Conservation (phyloP, 2,797 vertebrate genomes). For the Ctenopoma kingsleyae region DNA sequence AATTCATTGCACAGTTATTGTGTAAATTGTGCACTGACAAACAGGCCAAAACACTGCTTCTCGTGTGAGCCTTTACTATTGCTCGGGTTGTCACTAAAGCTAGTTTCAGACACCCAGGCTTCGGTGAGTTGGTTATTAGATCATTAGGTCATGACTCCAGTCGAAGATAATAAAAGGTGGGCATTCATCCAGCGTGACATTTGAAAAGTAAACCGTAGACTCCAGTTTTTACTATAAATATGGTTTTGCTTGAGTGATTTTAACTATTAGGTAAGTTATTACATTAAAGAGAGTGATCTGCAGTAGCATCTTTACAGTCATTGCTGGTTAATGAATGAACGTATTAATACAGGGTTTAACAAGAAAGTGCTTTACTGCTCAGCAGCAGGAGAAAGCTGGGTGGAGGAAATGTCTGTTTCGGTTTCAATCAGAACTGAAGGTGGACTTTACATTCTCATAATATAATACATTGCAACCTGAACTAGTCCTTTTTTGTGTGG, state of each 20-base stretch:
- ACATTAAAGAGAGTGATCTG: neutral
- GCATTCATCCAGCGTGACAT: constrained; percentile 11
- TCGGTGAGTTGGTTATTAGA: constrained; percentile 4
- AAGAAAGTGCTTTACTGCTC: constrained; percentile 1
- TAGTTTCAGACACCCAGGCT: neutral
- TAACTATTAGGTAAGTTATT: neutral
- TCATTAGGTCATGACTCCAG: constrained; percentile 3
- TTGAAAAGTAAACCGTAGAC: constrained; percentile 24
- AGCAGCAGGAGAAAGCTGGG: constrained; percentile 9
- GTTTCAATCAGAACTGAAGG: constrained; percentile 1
- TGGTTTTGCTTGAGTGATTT: neutral
- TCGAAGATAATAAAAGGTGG: constrained; percentile 21
- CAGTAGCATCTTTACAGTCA: neutral
- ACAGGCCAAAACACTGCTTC: neutral
- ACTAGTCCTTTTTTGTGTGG: neutral
- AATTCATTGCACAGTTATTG: constrained; percentile 16
- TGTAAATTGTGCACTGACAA: constrained; percentile 9
- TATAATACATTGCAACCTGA: neutral
- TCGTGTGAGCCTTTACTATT: neutral
- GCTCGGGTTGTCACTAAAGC: neutral
- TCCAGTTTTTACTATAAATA: constrained; percentile 13
- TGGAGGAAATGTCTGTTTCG: neutral
- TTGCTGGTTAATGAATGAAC: neutral
- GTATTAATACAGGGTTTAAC: neutral
- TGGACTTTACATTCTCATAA: constrained; percentile 7